These are phyloP conservation scores for Leptestheria dahalacensis DNA, from an alignment of 1,140 invertebrate genomes.

Conservation along the genomic window DNA sequence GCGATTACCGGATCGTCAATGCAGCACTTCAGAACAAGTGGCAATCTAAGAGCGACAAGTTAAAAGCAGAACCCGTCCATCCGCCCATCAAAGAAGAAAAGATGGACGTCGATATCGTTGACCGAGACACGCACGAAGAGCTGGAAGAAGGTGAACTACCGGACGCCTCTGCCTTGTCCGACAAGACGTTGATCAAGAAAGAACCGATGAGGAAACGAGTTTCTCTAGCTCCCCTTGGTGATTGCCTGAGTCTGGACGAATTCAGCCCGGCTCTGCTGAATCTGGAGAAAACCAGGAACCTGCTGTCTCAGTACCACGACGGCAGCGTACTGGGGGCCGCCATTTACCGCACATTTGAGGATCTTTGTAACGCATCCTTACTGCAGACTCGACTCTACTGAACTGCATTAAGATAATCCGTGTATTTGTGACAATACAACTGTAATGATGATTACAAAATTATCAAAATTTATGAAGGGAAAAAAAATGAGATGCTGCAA, in stretches of 20 bases:
- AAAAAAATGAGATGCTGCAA: neutral
- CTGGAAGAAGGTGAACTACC: slow-evolving; percentile 22
- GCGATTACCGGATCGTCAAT: slow-evolving; percentile 6
- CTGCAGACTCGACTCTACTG: slow-evolving; percentile 1
- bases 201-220: neutral
- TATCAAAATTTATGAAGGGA: no score
- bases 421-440: neutral
- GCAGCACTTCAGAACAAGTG: neutral
- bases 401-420: neutral
- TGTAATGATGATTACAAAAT: neutral
- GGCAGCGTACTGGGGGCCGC: slow-evolving; percentile 4
- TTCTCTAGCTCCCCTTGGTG: neutral
- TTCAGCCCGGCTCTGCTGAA: slow-evolving; percentile 1
- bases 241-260: neutral
- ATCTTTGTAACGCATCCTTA: neutral
- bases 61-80: neutral
- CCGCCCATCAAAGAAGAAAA: neutral
- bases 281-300: neutral
- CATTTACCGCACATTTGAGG: neutral
- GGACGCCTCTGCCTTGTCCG: neutral
- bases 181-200: neutral
- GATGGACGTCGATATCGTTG: slow-evolving; percentile 5
- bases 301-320: neutral
- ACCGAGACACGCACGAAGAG: slow-evolving; percentile 3
- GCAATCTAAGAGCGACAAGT: neutral